Percentiles rank a stretch among this genome's conserved stretches.
Conservation (phyloP, 2,888 invertebrate genomes). For the Catocala fraxini region DNA sequence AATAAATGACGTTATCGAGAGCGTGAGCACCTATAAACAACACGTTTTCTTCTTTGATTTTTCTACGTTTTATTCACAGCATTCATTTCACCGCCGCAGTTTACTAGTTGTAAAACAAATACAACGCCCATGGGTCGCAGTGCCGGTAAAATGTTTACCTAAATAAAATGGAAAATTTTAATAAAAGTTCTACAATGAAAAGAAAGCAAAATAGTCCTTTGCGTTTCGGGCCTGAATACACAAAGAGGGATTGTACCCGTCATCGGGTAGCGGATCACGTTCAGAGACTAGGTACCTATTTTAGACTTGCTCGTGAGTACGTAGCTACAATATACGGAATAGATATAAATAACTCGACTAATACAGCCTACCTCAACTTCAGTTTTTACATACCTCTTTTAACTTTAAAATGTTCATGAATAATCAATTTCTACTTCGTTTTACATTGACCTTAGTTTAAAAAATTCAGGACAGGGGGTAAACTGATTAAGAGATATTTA, state of each 20-base stretch:
- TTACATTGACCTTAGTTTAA: conserved; percentile 48
- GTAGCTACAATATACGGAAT: conserved; percentile 25
- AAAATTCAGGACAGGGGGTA: conserved; percentile 51
- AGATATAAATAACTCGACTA: conserved; percentile 32
- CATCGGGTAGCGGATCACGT: conserved; percentile 54
- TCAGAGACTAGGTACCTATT: conserved; percentile 43
- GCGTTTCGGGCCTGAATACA: conserved; percentile 56
- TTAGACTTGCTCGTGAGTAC: conserved; percentile 28
- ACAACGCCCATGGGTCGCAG: conserved; percentile 9
- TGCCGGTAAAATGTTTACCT: conserved; percentile 20
- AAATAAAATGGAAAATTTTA: conserved; percentile 44
- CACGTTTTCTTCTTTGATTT: conserved; percentile 1
- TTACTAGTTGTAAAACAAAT: conserved; percentile 4
- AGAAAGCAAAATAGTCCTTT: conserved; percentile 49
- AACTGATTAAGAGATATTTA: conserved; percentile 54
- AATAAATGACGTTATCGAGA: conserved; percentile 35
- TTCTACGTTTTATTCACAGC: conserved; percentile 2
- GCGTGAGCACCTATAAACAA: conserved; percentile 26
- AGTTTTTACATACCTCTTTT: conserved; percentile 47
- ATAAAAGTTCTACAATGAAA: conserved; percentile 52
- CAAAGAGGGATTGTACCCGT: conserved; percentile 53
- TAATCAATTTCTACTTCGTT: conserved; percentile 57
- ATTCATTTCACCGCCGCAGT: conserved; percentile 12
- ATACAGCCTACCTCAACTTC: conserved; percentile 26
- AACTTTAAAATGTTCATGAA: conserved; percentile 63